Percentiles rank a stretch among this genome's conserved stretches.
phyloP scores from a whole-genome alignment of 2,113 vertebrate species.

The Catharus bicknelli region DNA sequence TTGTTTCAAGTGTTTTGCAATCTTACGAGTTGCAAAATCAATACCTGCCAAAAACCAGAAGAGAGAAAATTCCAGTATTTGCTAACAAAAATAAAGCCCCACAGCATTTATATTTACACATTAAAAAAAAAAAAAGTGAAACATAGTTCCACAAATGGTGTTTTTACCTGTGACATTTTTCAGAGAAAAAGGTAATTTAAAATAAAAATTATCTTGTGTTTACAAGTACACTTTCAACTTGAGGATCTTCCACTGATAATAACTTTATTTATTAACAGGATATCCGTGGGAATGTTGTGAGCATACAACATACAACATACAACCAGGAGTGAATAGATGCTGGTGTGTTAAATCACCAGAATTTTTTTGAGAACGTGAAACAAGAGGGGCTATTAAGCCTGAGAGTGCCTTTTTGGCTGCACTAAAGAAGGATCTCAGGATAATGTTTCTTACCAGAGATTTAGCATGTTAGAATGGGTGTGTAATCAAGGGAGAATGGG shows the following conservation, averaged over 20 bases:
- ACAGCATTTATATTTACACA: background rate
- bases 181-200: background rate
- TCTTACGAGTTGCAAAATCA: conserved; percentile 95
- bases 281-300: background rate
- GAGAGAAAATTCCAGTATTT: conserved; percentile 10
- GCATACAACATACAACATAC: background rate
- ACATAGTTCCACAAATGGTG: background rate
- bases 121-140: background rate
- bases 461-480: background rate
- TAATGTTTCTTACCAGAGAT: background rate
- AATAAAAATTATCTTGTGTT: background rate
- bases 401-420: background rate
- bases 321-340: background rate
- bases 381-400: background rate
- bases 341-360: background rate
- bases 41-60: conserved; percentile 78
- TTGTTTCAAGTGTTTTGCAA: conserved; percentile 86
- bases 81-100: background rate
- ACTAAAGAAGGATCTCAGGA: background rate
- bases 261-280: background rate
- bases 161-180: background rate
- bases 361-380: background rate
- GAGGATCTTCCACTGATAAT: background rate
- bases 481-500: background rate
- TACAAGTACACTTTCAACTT: background rate